These are phyloP conservation scores for Phylloscopus whistleri DNA, from an alignment of 2,113 vertebrate species.

Conservation along the genomic window DNA sequence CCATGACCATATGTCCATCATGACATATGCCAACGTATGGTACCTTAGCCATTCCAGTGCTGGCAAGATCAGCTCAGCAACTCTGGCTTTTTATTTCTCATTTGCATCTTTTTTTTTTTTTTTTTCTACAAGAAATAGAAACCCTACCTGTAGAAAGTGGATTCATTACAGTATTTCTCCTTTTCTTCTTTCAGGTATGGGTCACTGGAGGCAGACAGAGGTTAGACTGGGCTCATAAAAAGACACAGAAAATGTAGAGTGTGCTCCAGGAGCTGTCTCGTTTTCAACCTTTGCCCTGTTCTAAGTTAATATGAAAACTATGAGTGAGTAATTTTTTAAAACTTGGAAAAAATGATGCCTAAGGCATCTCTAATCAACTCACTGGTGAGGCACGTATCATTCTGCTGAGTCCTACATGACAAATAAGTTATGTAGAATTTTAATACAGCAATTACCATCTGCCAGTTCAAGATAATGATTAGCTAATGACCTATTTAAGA, in stretches of 20 bases:
- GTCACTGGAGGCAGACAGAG: background rate
- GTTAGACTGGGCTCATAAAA: background rate
- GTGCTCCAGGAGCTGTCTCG: background rate
- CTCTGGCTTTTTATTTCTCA: background rate
- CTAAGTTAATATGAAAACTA: conserved; percentile 3
- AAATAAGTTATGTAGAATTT: conserved; percentile 34
- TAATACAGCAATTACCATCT: conserved; percentile 48
- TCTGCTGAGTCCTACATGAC: background rate
- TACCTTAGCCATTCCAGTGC: background rate
- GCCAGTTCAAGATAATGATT: conserved; percentile 27
- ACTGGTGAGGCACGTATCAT: background rate
- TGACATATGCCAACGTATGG: rapidly evolving
- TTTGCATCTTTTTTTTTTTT: background rate
- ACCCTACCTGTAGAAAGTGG: background rate
- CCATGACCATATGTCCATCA: background rate
- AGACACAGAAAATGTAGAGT: background rate
- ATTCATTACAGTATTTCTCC: background rate
- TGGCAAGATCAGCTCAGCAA: background rate
- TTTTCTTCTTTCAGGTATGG: background rate
- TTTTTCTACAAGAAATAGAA: background rate
- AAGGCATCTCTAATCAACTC: conserved; percentile 27
- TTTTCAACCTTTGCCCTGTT: background rate
- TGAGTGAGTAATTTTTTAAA: background rate
- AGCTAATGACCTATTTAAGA: background rate
- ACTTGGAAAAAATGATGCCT: conserved; percentile 31